These are phyloP conservation scores for Liopterus haemorrhoidalis DNA, from an alignment of 2,888 invertebrate species.

Conservation along the genomic window DNA sequence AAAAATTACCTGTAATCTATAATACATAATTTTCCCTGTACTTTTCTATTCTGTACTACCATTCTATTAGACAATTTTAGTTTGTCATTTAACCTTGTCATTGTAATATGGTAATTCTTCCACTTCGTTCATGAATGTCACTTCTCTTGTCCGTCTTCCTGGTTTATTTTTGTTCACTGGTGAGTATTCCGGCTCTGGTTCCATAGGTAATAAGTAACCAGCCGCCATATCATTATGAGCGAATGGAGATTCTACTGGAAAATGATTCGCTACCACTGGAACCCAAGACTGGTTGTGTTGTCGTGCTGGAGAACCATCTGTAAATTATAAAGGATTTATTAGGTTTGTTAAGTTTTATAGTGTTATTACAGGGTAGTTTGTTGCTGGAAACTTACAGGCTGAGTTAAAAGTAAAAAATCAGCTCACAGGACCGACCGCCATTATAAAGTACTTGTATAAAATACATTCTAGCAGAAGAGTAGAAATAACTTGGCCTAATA, in stretches of 20 bases:
- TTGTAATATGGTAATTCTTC: constrained; percentile 17
- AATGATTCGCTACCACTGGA: constrained; percentile 66
- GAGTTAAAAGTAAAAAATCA: too few relatives aligned
- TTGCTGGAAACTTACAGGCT: too few relatives aligned
- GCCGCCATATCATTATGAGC: constrained; percentile 33
- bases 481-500: too few relatives aligned
- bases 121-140: constrained; percentile 20
- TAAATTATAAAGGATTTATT: constrained; percentile 18
- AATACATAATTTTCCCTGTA: background rate
- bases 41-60: constrained; percentile 15
- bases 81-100: constrained; percentile 17
- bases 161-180: constrained; percentile 7
- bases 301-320: constrained; percentile 49
- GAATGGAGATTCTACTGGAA: constrained; percentile 65
- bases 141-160: constrained; percentile 17
- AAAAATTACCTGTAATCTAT: background rate
- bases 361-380: too few relatives aligned
- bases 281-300: constrained; percentile 58
- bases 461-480: too few relatives aligned
- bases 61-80: constrained; percentile 10
- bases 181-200: constrained; percentile 10
- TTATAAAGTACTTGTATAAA: too few relatives aligned
- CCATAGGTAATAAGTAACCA: constrained; percentile 15
- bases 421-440: too few relatives aligned
- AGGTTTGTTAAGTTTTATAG: too few relatives aligned